Evolutionary conservation across 2,888 invertebrate genomes (phyloP), one percentile per base, ranked within the genome.

Genomic region (Blomia tropicalis): DNA sequence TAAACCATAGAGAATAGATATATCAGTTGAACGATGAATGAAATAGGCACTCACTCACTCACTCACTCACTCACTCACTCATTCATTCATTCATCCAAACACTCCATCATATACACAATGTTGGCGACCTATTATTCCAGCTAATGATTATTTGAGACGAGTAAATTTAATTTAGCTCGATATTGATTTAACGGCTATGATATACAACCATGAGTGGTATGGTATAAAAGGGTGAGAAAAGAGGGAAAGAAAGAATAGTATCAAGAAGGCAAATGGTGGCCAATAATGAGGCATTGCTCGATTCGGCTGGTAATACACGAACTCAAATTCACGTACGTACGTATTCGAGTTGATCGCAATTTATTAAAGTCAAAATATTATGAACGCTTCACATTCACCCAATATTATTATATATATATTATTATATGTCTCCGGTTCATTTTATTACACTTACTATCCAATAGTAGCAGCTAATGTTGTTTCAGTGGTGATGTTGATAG

Each of bases 121-220:
- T 11, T 36, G 36, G 51, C 7, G 51, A 7, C 7, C 51, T 47
- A 47, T 47, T 47, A 47, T 47, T n/a, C 51, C 11, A 22, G 51
- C 51, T 47, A 47, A 47, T 47, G 51, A 47, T 47, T 47, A 47
- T 47, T 47, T 47, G 51, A 47, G 51, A 47, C 7, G 51, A 47
- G 51, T 47, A 47, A 47, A 47, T 47, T 47, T 47, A 47, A 47
- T 47, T 47, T 47, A 47, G 51, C 51, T 47, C 51, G 51, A 47
- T 47, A 47, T 47, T 47, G 51, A 47, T 47, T 47, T 47, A 47
- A n/a, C 51, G 7, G 22, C 51, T 47, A 27, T 14, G 7, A n/a
- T 19, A 47, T 7, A 19, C 23, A 17, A 41, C 14, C 41, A 17
- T 14, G 14, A 41, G 41, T 41, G 41, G 14, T 41, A n/a, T n/a